Evolutionary conservation across 2,797 vertebrate species (phyloP), one percentile per base, ranked within the genome.

Genomic region (Acanthopagrus latus): DNA sequence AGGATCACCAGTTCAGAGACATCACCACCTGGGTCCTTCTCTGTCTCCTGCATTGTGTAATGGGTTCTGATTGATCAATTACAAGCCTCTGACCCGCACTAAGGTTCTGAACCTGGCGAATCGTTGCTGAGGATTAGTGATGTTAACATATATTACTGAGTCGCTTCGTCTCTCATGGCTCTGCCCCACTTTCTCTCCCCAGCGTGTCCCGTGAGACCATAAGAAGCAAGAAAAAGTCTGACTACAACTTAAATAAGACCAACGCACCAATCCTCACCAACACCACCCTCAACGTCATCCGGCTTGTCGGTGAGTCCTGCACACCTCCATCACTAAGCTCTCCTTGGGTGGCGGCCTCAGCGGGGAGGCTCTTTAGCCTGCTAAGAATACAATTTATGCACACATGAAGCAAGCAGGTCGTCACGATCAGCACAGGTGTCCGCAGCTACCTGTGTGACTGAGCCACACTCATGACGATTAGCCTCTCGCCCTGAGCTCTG

Each of bases 231-330:
- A 99, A 97, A 90, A 97, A 93, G 92, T 99, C 98, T 0, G 98
- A 99, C 94, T 99, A 99, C 92, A 98, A 95, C 90, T 95, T 99
- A 69, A 97, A 95, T 91, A 98, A 99, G 93, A 95, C 95, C 92
- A 98, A 98, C 13, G 97, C 97, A 13, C 98, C 97, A 10, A 99
- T 99, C 88, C 94, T 99, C 85, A 99, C 98, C 87, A 99, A 99
- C 94, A 99, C 98, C 87, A 99, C 98, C 0, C 93, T 99, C 88
- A 99, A 99, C 82, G 97, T 99, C 88, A 97, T 98, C 93, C 95
- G 98, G 57, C 97, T 99, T 67, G 97, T 99, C 23, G 98, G 98
- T 99, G 94, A 89, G 98, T 97, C 46, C 1, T 2, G 1, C 43
- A 10, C 67, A 18, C 21, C 56, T 54, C 62, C 3, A 2, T 27